Evolutionary conservation across 23 tunicate species (phyloP).

Genomic region (Trididemnum nubilum): DNA sequence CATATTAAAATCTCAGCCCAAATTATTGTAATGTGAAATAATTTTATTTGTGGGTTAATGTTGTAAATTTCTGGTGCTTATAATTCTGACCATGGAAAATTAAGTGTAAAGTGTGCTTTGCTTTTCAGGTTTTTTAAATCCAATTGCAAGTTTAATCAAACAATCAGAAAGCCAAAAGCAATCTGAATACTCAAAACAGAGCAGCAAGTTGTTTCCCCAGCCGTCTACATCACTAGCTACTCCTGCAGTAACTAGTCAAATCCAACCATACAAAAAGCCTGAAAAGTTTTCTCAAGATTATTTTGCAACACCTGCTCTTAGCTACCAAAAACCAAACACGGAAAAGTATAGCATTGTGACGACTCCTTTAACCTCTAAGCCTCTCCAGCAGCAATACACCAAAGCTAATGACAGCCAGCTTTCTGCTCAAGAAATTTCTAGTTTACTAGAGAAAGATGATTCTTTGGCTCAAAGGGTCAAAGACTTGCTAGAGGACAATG

Average conservation of each 20-base stretch:
- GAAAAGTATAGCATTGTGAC: neutral
- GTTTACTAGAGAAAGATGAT: slow-evolving; percentile 75
- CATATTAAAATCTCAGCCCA: no score
- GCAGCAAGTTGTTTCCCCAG: no score
- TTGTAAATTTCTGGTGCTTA: no score
- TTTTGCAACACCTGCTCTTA: slow-evolving; percentile 5
- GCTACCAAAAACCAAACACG: neutral
- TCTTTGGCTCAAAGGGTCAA: slow-evolving; percentile 75
- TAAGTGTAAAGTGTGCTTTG: neutral
- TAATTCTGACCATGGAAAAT: neutral
- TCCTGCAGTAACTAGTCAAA: no score
- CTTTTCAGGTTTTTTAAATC: slow-evolving; percentile 1
- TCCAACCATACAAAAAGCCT: no score
- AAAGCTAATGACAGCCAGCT: neutral
- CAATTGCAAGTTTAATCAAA: slow-evolving; percentile 13
- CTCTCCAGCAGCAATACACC: neutral
- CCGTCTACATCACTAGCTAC: no score
- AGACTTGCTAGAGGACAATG: slow-evolving; percentile 62
- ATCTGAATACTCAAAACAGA: no score
- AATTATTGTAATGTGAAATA: no score
- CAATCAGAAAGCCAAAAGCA: neutral
- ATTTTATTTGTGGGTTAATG: no score
- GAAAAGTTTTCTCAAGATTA: neutral
- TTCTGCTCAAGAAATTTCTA: slow-evolving; percentile 33
- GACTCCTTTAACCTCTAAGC: neutral